These are phyloP conservation scores for Kradibia gibbosae DNA, from an alignment of 1,140 invertebrate species.

Conservation along the genomic window DNA sequence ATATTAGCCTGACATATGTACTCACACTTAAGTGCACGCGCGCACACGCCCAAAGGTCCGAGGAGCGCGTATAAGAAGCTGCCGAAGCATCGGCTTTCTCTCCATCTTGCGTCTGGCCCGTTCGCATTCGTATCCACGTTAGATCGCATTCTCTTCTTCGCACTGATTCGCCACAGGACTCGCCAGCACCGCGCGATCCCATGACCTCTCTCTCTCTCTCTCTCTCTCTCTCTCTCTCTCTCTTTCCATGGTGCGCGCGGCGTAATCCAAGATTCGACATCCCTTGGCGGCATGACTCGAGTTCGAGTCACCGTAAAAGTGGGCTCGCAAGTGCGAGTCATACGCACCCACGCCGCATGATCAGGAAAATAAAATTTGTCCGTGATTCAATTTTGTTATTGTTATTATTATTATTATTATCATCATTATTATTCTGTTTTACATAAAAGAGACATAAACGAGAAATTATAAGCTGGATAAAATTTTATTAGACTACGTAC, in stretches of 20 bases:
- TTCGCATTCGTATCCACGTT: constrained; percentile 55
- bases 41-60: no score
- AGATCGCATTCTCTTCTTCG: no score
- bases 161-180: no score
- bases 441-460: background rate
- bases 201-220: constrained; percentile 56
- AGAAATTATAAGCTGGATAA: background rate
- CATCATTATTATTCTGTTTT: background rate
- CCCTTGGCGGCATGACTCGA: background rate
- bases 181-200: constrained; percentile 31
- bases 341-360: no score
- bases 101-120: constrained; percentile 54
- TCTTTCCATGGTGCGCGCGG: background rate
- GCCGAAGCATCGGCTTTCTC: constrained; percentile 54
- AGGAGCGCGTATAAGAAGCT: constrained; percentile 49
- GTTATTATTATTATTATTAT: no score
- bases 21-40: no score
- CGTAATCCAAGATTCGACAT: background rate
- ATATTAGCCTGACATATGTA: no score
- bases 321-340: no score
- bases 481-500: background rate
- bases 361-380: background rate
- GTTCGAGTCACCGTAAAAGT: background rate
- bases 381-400: no score
- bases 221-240: constrained; percentile 56